Evolutionary conservation across 2,797 vertebrate species (phyloP), one percentile per base, ranked within the genome.

Genomic region (Melopsittacus undulatus): DNA sequence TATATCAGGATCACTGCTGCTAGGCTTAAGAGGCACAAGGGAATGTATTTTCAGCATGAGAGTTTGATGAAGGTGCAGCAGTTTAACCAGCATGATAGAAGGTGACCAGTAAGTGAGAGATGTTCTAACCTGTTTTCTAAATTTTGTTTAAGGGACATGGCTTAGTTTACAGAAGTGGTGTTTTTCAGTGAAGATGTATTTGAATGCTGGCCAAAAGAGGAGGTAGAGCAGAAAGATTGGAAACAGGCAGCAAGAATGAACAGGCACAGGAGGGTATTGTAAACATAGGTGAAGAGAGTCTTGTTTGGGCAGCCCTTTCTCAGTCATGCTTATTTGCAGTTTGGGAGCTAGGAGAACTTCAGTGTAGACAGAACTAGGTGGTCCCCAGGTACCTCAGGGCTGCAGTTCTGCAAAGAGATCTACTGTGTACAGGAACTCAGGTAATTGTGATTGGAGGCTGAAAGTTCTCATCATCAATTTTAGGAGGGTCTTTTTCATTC

Each of bases 341-440:
- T 90, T 86, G 91, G 54, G 86, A 96, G 70, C 72, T 72, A 0
- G 1, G 52, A 81, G 54, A 79, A 51, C 42, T 49, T 82, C 34
- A 17, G 19, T 0, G 3, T 63, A 32, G 36, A 38, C 10, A 45
- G 68, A 42, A 66, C 42, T 77, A 38, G 42, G 40, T 1, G 5
- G 32, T 8, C 32, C 18, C 5, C 30, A 48, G 59, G 43, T 0
- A 4, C 10, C 48, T 67, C 0, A 0, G 0, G 11, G 29, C 48
- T 75, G 38, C 48, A 87, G 57, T 34, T 82, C 62, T 46, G 29
- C 27, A 69, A 38, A 84, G n/a, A 87, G 34, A 32, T 32, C 4
- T 68, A 8, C 42, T 22, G 26, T 15, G 11, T 42, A 34, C 38
- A 21, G 16, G 34, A 83, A 56, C 51, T 81, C 52, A 49, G 45